These are phyloP conservation scores for Physella acuta DNA, from an alignment of 1,140 invertebrate species.

Conservation along the genomic window DNA sequence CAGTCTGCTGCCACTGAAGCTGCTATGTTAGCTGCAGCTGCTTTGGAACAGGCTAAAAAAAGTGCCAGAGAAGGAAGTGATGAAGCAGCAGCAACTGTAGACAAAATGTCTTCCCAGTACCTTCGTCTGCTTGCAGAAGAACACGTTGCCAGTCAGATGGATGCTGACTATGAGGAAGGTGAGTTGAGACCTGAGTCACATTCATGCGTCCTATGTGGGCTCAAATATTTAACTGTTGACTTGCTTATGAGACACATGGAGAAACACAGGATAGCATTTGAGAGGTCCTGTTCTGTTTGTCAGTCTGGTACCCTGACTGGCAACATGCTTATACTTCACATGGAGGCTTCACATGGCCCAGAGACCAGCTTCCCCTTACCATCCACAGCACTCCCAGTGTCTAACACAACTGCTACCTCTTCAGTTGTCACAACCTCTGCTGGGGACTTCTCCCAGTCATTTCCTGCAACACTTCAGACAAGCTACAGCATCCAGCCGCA, in stretches of 20 bases:
- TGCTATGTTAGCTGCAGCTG: constrained; percentile 15
- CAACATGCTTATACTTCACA: constrained; percentile 24
- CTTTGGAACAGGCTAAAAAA: constrained; percentile 20
- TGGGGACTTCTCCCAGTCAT: constrained; percentile 15
- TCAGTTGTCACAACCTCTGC: neutral
- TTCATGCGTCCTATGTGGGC: constrained; percentile 21
- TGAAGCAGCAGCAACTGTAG: constrained; percentile 5
- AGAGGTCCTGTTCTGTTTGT: constrained; percentile 24
- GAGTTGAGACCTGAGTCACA: constrained; percentile 22
- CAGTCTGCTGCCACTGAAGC: constrained; percentile 11
- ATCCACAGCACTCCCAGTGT: neutral
- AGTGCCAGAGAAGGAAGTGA: constrained; percentile 6
- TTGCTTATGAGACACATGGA: constrained; percentile 22
- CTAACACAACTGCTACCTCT: neutral
- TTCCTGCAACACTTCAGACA: constrained; percentile 8
- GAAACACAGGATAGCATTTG: constrained; percentile 25
- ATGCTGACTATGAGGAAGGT: constrained; percentile 22
- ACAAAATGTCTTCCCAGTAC: constrained; percentile 21
- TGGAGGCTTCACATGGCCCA: constrained; percentile 28
- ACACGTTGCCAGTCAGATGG: constrained; percentile 16
- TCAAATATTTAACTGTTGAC: constrained; percentile 19
- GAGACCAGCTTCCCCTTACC: constrained; percentile 22
- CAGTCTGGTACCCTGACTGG: constrained; percentile 22
- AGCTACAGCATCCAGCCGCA: constrained; percentile 1
- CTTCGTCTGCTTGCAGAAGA: constrained; percentile 21